Conservation (phyloP, 2,888 invertebrate genomes). For the Saturnia japonica region DNA sequence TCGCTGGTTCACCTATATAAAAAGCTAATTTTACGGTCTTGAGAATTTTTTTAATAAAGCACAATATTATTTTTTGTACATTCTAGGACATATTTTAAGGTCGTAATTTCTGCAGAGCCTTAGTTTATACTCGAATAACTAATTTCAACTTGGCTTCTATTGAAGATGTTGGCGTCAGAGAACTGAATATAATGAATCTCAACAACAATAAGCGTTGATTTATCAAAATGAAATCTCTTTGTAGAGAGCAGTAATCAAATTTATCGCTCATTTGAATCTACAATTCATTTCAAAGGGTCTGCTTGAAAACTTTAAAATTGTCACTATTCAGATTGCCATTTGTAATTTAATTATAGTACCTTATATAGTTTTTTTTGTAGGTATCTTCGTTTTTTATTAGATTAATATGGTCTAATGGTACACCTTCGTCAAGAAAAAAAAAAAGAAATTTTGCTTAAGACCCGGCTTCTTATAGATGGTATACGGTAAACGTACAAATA, state of each 20-base stretch:
- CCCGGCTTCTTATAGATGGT: constrained; percentile 54
- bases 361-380: constrained; percentile 36
- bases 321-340: constrained; percentile 50
- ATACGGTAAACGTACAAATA: constrained; percentile 62
- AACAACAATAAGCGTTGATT: constrained; percentile 74
- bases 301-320: constrained; percentile 45
- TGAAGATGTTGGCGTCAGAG: constrained; percentile 45
- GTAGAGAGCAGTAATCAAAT: constrained; percentile 74
- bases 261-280: constrained; percentile 77
- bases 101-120: constrained; percentile 15
- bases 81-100: constrained; percentile 25
- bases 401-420: constrained; percentile 16
- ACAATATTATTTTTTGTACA: constrained; percentile 30
- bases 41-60: constrained; percentile 39
- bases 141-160: constrained; percentile 35
- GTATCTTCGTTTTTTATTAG: constrained; percentile 25
- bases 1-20: constrained; percentile 40
- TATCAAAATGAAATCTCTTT: constrained; percentile 80
- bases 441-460: constrained; percentile 32
- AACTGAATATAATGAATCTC: constrained; percentile 66
- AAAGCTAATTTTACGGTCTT: constrained; percentile 42
- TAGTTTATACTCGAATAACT: constrained; percentile 25
- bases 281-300: constrained; percentile 67
- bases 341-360: constrained; percentile 47
- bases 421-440: constrained; percentile 24